Base-by-base conservation (phyloP, 2,113 vertebrate genomes). In the Motacilla alba region DNA sequence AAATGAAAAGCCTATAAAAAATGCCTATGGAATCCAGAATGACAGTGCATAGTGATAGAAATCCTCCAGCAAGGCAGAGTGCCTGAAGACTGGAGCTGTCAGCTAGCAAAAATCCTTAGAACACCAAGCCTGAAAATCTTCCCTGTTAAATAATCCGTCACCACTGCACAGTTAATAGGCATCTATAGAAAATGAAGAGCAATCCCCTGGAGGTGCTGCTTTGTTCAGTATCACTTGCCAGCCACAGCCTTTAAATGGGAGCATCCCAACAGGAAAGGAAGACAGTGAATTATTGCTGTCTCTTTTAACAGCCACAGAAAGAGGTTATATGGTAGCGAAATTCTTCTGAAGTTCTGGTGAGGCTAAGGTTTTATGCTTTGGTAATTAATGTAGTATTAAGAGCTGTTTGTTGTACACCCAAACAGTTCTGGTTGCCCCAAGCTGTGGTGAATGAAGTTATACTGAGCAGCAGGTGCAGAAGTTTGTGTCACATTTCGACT, bases 1-100 rank as follows among this genome's bases (percentile, higher is more conserved):
- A 92, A 90, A 75, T 83, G 78, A 59, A 86, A 90, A 93, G 69
- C 43, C 64, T 68, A 13, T 91, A 44, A 83, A 81, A 81, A 73
- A 67, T 2, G 8, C n/a, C 15, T 11, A 0, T 88, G 83, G 76
- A 92, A 86, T 90, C 64, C 64, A 46, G 43, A 60, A 63, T 92
- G 85, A 64, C 79, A 88, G 47, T n/a, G 52, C 41, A 49, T 26
- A 72, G 68, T 63, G 39, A n/a, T 11, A 55, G 79, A 84, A 85
- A 66, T 77, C 58, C 75, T 90, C 53, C 79, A 90, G 90, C 60
- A 63, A 83, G 73, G 73, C 79, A 78, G 44, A 26, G 30, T 86
- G 76, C 79, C 85, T 86, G 73, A 37, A 90, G 90, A 90, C 59
- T 44, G 24, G 75, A 92, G 56, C 90, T 93, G 79, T 84, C 91